Evolutionary conservation across 1,140 invertebrate species (phyloP), one percentile per base, ranked within the genome.

Genomic region (Psilanteris sp.): DNA sequence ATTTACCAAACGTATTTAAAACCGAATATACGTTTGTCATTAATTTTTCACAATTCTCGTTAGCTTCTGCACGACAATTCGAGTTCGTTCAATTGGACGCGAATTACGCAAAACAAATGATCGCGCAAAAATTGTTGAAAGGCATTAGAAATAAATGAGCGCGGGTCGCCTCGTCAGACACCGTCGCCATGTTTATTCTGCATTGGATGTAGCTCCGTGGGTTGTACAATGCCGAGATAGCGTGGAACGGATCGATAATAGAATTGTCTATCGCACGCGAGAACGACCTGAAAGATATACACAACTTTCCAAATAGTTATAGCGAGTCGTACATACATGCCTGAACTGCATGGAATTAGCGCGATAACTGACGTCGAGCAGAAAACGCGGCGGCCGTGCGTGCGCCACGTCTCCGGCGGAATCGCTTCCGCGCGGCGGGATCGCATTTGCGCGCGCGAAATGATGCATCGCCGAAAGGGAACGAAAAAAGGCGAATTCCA

Each of bases 241-340:
- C 71, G 57, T 37, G 66, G 48, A n/a, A 67, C 29, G 43, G 76
- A 84, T 84, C 82, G 82, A 84, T 84, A 83, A 82, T 79, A 83
- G 82, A 84, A 85, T 85, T 78, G 79, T 80, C 82, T 82, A 82
- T 84, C 67, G 79, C 80, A 83, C 77, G 81, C 76, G 71, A 83
- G 46, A 78, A 80, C 77, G 70, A 68, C 79, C 79, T 77, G 77
- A 79, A 82, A 77, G 80, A 82, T 81, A 81, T 77, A 81, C 71
- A 82, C 71, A 82, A 82, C 77, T 77, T 67, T 29, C 68, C 61
- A 70, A 68, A 76, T 64, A 76, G 62, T 73, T 61, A 76, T 70
- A 76, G 54, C 15, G 37, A 70, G 48, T 70, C 57, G 55, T 70
- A 68, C 64, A 50, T 64, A 64, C 72, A 48, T 64, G 57, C 72